Evolutionary conservation across 1,140 invertebrate genomes (phyloP), one percentile per base, ranked within the genome.

Genomic region (Rhopalosiphum maidis): DNA sequence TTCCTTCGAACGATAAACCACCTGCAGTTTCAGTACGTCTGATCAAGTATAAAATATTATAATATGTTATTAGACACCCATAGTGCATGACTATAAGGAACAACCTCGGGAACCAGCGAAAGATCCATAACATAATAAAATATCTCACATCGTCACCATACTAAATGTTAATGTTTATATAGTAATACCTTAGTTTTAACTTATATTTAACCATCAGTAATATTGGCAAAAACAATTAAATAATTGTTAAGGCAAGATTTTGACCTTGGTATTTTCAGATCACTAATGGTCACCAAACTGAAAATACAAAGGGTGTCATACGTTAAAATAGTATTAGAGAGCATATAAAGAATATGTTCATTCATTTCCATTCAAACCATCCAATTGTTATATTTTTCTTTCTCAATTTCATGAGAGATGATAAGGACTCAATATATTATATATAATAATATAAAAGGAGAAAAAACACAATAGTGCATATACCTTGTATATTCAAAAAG

Each of bases 401-500:
- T 55, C 35, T 23, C 51, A 55, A 89, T 37, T 55, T 89, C 48
- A 89, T 25, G 8, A 51, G 85, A 46, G 21, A 54, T 21, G n/a
- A 35, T 89, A 54, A 89, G 9, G 88, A 89, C 9, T 54, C 2
- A 22, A 88, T 51, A 86, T 46, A 86, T 46, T 86, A 30, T 86
- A 86, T n/a, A 37, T 37, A 37, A 77, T n/a, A 25, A 15, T 85
- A 46, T 41, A 43, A 4, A 23, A 22, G 21, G 7, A 46, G 41
- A 35, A n/a, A 51, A 55, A 90, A 90, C n/a, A 68, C 51, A 90
- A 68, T 90, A 41, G 43, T n/a, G 6, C 3, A 43, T 37, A 41
- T 15, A 25, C 15, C 8, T 90, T 60, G 30, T 68, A 43, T 46
- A 91, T 91, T 91, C 55, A 68, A 91, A 77, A 91, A 35, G 41